Percentiles rank a stretch among this genome's conserved stretches.
These are phyloP conservation scores for Drosophila paranaensis DNA, from an alignment of 2,888 invertebrate genomes.

Conservation along the genomic window DNA sequence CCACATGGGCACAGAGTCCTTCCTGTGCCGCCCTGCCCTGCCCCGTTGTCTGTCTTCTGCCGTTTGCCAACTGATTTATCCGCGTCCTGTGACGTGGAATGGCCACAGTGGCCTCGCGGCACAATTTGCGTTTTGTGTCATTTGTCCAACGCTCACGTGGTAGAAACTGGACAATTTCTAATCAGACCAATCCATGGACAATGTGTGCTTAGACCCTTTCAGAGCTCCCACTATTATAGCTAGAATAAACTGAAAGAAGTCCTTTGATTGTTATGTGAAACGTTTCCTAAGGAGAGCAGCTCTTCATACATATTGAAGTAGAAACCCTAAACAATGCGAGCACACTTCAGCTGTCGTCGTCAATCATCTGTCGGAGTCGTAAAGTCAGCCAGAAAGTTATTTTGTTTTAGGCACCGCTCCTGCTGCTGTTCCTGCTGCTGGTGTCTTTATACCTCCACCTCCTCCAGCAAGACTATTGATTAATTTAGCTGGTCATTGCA, in stretches of 20 bases:
- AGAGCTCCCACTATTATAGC: neutral
- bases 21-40: neutral
- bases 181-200: constrained; percentile 19
- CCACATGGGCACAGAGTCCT: neutral
- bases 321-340: neutral
- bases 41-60: constrained; percentile 9
- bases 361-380: constrained; percentile 35
- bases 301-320: neutral
- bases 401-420: neutral
- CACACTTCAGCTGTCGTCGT: constrained; percentile 17
- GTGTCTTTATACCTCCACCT: neutral
- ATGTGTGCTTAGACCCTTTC: neutral
- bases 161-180: constrained; percentile 34
- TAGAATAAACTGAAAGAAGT: neutral
- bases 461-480: constrained; percentile 32
- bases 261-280: neutral
- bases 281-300: neutral
- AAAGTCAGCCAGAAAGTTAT: constrained; percentile 9
- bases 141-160: constrained; percentile 8
- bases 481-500: constrained; percentile 45
- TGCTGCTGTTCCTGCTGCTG: neutral
- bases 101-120: constrained; percentile 21
- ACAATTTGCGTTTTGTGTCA: constrained; percentile 37
- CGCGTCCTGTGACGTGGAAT: constrained; percentile 31
- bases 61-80: constrained; percentile 30